Base-by-base conservation (phyloP, 2,797 vertebrate species). In the Xyrichtys novacula region DNA sequence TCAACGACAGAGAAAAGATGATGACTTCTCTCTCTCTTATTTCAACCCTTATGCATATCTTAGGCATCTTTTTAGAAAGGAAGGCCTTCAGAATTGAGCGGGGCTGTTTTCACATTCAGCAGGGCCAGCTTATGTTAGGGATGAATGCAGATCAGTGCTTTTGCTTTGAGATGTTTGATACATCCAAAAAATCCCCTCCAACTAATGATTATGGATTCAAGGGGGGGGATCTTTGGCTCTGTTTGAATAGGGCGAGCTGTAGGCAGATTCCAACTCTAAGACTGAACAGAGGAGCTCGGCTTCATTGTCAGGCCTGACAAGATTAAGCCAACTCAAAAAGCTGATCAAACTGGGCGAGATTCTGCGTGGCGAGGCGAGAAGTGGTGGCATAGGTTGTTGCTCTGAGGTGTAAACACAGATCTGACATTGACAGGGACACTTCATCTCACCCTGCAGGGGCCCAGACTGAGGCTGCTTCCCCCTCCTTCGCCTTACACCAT, bases 281-380 rank as follows among this genome's bases (percentile, higher is more conserved):
- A 87, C 22, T 89, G 91, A 94, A 94, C 86, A 90, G 90, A 92
- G 78, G 79, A 88, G 89, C 91, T 92, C 85, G 90, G 79, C 78
- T 62, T 90, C 85, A 91, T 93, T 93, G 92, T 92, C 84, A 88
- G 77, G 83, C 74, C 85, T 91, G 92, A 93, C 92, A 90, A 93
- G 92, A 93, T 93, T 93, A 93, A 90, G 86, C 88, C 69, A 56
- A 79, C 83, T 90, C 81, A 85, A 84, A 92, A 90, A 90, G 86
- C 87, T 89, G 90, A 92, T 92, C 87, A 91, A 88, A 86, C 89
- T 29, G 4, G 72, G 66, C 58, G 25, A 76, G 79, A 84, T 87
- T 89, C 83, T 75, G 77, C 65, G 17, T 81, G 81, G 74, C 11
- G 71, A 88, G 69, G 78, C 79, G 60, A 76, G 78, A 85, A 82